Evolutionary conservation across 2,797 vertebrate species (phyloP).

Genomic region (Labroides dimidiatus): DNA sequence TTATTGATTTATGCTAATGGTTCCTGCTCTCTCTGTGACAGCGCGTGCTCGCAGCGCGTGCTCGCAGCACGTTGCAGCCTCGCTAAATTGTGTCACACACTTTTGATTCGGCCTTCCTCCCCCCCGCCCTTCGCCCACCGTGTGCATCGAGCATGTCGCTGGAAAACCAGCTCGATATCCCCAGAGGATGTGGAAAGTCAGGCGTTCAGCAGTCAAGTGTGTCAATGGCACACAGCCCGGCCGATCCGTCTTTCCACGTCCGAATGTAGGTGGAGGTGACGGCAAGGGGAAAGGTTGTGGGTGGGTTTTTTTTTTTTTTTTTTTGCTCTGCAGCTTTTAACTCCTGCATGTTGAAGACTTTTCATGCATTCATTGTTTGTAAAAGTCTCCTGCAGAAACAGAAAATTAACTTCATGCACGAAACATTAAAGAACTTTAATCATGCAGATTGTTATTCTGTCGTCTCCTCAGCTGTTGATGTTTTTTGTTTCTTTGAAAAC

Average conservation of each 20-base stretch:
- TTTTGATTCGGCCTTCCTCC: slow-evolving; percentile 25
- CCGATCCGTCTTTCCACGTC: slow-evolving; percentile 37
- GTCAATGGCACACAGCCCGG: slow-evolving; percentile 22
- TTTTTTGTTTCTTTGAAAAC: background rate
- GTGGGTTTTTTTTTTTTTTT: background rate
- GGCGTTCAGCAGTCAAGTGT: slow-evolving; percentile 57
- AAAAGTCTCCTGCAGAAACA: no score
- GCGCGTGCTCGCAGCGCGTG: slow-evolving; percentile 52
- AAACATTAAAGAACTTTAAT: no score
- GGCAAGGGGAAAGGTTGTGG: slow-evolving; percentile 2
- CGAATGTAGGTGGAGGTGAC: slow-evolving; percentile 11
- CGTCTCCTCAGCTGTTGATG: no score
- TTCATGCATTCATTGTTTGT: no score
- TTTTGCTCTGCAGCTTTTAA: no score
- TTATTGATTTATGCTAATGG: slow-evolving; percentile 82
- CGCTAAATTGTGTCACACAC: slow-evolving; percentile 64
- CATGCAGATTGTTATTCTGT: no score
- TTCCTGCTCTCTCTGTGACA: slow-evolving; percentile 31
- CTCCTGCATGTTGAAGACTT: no score
- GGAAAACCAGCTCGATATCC: slow-evolving; percentile 62
- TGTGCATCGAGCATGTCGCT: slow-evolving; percentile 60
- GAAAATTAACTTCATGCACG: no score
- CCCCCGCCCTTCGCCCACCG: slow-evolving; percentile 7
- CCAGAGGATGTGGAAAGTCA: slow-evolving; percentile 63
- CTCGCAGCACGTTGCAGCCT: slow-evolving; percentile 58